Base-by-base conservation (phyloP, 2,888 invertebrate genomes). In the Agrotis exclamationis region DNA sequence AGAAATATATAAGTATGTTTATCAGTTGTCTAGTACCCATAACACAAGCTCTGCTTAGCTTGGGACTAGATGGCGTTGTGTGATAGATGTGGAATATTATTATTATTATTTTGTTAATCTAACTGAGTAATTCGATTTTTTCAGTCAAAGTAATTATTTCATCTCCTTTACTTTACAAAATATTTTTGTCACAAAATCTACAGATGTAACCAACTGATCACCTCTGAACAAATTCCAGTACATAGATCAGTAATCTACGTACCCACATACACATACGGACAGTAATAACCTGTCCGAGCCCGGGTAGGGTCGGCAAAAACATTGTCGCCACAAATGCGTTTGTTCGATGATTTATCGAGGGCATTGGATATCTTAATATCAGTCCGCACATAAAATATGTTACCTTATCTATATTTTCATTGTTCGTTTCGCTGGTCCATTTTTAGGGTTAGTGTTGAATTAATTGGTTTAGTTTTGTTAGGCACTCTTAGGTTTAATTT, bases 271-370 rank as follows among this genome's bases (percentile, higher is more conserved):
- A 50, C 11, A 48, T 28, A 50, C 11, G 44, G 44, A 63, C 60
- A 70, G 77, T 70, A 79, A 80, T 79, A 82, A 74, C 64, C 63
- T 70, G 67, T 70, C 51, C 24, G 62, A 63, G 20, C 63, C 60
- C 47, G 60, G 63, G 71, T 67, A 76, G 69, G 71, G 83, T 76
- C 76, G 56, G 56, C 83, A 83, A 82, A 81, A 82, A 81, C 80
- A 72, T 69, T 75, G 83, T 71, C 80, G 73, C 83, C 83, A 62
- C 76, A 72, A 81, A 72, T 79, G 71, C 79, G 82, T 82, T 63
- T 39, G 64, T 28, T 62, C 70, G 33, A 82, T 81, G 81, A 81
- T 81, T 72, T 82, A 81, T 71, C 13, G 57, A 11, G 70, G 79
- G 58, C 64, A 65, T 53, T 59, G 80, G 72, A 79, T 82, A 83